Evolutionary conservation across 2,888 invertebrate genomes (phyloP).

Genomic region (Heteropelma amictum): DNA sequence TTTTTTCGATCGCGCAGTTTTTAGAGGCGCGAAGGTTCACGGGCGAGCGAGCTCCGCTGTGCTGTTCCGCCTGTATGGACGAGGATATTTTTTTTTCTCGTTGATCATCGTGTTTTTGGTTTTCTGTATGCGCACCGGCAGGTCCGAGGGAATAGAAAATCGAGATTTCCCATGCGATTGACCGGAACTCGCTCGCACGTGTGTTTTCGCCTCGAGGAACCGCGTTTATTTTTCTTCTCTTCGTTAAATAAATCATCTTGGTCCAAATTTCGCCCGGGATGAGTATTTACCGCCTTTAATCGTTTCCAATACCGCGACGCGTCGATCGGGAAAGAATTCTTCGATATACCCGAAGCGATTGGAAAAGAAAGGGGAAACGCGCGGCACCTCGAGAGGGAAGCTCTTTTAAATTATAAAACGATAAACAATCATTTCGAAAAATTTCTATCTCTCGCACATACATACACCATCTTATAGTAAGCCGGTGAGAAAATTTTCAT

Average conservation of each 20-base stretch:
- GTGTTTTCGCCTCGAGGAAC: slow-evolving; percentile 44
- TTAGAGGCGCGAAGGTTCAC: slow-evolving; percentile 45
- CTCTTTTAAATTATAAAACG: slow-evolving; percentile 45
- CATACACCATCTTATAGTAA: slow-evolving; percentile 18
- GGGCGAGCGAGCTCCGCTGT: slow-evolving; percentile 29
- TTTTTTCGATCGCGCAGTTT: slow-evolving; percentile 25
- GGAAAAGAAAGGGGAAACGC: slow-evolving; percentile 36
- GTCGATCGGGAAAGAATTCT: too few relatives aligned
- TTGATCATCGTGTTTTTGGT: not conserved
- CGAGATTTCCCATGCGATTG: slow-evolving; percentile 13
- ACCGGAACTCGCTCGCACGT: slow-evolving; percentile 41
- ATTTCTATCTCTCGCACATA: slow-evolving; percentile 21
- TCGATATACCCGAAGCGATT: not conserved
- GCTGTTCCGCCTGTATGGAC: not conserved
- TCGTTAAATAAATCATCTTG: slow-evolving; percentile 10
- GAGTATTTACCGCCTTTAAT: not conserved
- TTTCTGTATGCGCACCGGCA: too few relatives aligned
- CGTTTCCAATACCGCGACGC: too few relatives aligned
- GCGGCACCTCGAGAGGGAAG: slow-evolving; percentile 52
- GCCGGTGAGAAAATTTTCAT: slow-evolving; percentile 25
- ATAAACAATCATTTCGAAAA: slow-evolving; percentile 39
- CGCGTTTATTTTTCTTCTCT: slow-evolving; percentile 30
- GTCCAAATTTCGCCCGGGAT: slow-evolving; percentile 30
- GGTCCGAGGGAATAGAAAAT: too few relatives aligned
- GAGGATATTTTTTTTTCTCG: not conserved